A percentile compares a stretch with the other conserved stretches of the same genome.
These are phyloP conservation scores for Apus apus DNA, from an alignment of 2,113 vertebrate species.

Conservation along the genomic window DNA sequence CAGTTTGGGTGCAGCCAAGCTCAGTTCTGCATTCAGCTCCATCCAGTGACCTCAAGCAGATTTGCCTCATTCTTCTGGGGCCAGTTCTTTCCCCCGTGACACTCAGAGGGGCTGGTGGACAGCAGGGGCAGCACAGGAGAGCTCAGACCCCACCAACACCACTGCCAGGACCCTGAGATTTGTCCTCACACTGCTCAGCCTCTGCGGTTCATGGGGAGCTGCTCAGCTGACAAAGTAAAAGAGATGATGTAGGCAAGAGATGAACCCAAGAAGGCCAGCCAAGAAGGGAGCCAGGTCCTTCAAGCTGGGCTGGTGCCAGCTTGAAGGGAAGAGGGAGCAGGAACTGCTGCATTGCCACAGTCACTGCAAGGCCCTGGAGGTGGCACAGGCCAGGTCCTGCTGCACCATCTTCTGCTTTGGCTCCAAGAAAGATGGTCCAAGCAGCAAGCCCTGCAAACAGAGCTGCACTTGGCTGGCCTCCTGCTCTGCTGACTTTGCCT, in stretches of 20 bases:
- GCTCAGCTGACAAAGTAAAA: not conserved
- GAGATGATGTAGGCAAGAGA: not conserved
- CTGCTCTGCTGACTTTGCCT: not conserved
- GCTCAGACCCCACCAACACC: not conserved
- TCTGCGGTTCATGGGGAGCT: accelerated
- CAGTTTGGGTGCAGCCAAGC: not conserved
- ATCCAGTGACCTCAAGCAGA: too few relatives aligned
- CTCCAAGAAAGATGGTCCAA: not conserved
- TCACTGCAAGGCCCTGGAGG: not conserved
- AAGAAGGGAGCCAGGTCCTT: not conserved
- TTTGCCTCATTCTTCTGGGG: not conserved
- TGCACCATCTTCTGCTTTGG: not conserved
- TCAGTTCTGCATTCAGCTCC: accelerated
- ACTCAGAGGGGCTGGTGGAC: not conserved
- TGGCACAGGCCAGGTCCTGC: not conserved
- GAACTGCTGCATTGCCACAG: not conserved
- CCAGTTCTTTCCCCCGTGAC: not conserved
- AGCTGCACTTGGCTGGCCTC: not conserved
- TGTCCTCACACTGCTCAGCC: not conserved
- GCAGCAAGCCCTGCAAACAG: not conserved
- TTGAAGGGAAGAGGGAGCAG: not conserved
- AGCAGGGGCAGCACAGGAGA: not conserved
- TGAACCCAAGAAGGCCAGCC: not conserved
- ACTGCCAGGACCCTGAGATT: not conserved
- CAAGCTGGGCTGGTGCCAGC: not conserved